These are phyloP conservation scores for Lepidochitona cinerea DNA, from an alignment of 2,888 invertebrate genomes.

Conservation along the genomic window DNA sequence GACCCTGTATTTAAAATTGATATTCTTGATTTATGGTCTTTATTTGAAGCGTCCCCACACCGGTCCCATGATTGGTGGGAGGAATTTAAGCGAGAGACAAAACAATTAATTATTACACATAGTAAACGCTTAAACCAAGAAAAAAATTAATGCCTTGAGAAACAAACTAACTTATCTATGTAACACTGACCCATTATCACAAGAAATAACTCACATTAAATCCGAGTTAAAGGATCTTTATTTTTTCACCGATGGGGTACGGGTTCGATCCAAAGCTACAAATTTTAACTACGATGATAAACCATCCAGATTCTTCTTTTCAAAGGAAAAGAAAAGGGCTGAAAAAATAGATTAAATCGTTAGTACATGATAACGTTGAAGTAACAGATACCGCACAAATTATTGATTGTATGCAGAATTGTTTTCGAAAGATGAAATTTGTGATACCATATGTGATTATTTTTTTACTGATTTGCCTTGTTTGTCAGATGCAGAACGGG, in stretches of 20 bases:
- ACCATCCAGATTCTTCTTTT: conserved; percentile 7
- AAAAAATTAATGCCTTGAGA: neutral
- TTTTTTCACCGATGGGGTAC: too few relatives aligned
- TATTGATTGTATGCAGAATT: conserved; percentile 4
- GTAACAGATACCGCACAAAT: neutral
- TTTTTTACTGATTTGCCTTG: conserved; percentile 10
- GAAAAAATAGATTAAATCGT: neutral
- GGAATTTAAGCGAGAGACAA: neutral
- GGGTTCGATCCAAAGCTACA: neutral
- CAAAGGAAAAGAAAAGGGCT: neutral
- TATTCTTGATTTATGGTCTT: neutral
- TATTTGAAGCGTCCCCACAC: neutral
- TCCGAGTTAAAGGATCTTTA: too few relatives aligned
- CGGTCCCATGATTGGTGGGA: neutral
- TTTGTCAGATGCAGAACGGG: neutral
- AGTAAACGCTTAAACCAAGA: neutral
- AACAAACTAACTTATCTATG: neutral
- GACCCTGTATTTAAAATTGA: neutral
- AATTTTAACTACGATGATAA: conserved; percentile 6
- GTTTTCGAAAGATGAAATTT: conserved; percentile 1
- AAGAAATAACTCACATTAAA: too few relatives aligned
- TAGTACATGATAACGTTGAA: neutral
- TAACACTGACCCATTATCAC: neutral
- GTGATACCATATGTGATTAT: neutral
- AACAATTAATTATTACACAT: neutral